These are phyloP conservation scores for Oreochromis spilurus DNA, from an alignment of 2,113 vertebrate genomes.

Conservation along the genomic window DNA sequence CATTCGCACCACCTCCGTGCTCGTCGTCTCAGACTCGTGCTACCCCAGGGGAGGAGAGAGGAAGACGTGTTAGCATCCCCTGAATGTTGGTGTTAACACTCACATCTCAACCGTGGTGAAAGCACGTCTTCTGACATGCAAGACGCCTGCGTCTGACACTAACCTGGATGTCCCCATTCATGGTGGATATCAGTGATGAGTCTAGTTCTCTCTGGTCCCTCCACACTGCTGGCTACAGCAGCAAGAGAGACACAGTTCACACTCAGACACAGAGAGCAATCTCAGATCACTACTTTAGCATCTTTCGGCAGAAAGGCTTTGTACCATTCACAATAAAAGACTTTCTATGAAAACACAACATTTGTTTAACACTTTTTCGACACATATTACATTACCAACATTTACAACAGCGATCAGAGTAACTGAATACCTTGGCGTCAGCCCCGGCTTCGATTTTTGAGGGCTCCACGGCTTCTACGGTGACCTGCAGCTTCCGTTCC, in stretches of 20 bases:
- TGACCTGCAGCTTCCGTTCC: constrained; percentile 68
- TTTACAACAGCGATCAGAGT: not conserved
- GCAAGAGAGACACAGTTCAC: constrained; percentile 65
- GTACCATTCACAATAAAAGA: not conserved
- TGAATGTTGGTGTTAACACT: not conserved
- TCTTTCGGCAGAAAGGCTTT: not conserved
- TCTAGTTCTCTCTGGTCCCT: constrained; percentile 76
- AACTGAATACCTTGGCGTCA: constrained; percentile 71
- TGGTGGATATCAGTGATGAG: constrained; percentile 71
- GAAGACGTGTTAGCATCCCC: constrained; percentile 53
- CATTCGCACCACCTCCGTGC: constrained; percentile 85
- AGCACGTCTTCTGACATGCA: constrained; percentile 12
- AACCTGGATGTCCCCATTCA: constrained; percentile 86
- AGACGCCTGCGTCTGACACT: constrained; percentile 65
- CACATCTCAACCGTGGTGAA: not conserved
- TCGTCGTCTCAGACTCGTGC: constrained; percentile 80
- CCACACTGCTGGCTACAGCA: constrained; percentile 80
- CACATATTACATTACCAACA: not conserved
- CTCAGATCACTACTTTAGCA: not conserved
- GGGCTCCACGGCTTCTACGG: constrained; percentile 70
- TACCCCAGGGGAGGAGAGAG: constrained; percentile 64
- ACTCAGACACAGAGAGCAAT: constrained; percentile 17
- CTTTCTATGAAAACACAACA: not conserved
- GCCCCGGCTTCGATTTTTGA: constrained; percentile 61
- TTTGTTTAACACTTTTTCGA: not conserved